Percentiles rank a stretch among this genome's conserved stretches.
These are phyloP conservation scores for Sylvietta virens DNA, from an alignment of 2,113 vertebrate genomes.

Conservation along the genomic window DNA sequence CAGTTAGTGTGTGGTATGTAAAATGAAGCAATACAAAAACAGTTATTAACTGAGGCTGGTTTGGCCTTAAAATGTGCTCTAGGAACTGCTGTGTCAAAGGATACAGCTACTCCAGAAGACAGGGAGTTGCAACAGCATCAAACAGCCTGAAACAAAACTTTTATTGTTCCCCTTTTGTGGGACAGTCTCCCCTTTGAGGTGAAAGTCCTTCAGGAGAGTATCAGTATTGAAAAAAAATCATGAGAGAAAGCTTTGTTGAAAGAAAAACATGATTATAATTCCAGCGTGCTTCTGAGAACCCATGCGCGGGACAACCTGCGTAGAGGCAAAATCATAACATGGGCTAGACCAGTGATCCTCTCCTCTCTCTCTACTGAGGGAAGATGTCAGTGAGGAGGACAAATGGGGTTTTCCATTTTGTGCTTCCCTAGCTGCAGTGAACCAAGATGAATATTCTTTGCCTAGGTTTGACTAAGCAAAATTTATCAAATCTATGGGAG, in stretches of 20 bases:
- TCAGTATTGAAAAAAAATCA: background rate
- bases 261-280: background rate
- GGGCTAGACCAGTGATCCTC: background rate
- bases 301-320: fast-evolving
- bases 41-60: conserved; percentile 54
- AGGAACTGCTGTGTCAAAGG: conserved; percentile 59
- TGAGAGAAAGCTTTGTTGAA: background rate
- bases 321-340: background rate
- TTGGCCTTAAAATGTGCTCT: conserved; percentile 50
- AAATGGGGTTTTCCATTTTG: background rate
- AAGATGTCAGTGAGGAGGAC: background rate
- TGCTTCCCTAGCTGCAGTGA: background rate
- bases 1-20: conserved; percentile 55
- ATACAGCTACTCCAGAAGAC: conserved; percentile 18
- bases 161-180: background rate
- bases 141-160: background rate
- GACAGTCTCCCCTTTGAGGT: background rate
- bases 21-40: conserved; percentile 58
- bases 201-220: background rate
- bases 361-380: background rate
- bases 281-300: background rate
- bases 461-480: background rate
- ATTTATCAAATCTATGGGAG: background rate
- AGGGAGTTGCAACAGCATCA: conserved; percentile 17
- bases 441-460: background rate